Conservation (phyloP, 1,140 invertebrate genomes). For the Drosophila subpulchrella region DNA sequence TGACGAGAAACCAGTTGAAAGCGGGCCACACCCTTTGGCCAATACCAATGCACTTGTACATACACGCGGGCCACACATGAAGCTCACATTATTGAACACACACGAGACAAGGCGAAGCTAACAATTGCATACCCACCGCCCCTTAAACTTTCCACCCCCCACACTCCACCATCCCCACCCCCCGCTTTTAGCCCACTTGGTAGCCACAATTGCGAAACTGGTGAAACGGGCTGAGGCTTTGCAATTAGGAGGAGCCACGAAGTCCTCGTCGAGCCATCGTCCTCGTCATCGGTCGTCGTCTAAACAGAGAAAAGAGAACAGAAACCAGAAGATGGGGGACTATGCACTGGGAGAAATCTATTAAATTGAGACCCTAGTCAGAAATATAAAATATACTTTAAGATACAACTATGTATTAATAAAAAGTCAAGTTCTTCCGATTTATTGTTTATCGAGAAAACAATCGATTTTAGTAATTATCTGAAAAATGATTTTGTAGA, state of each 20-base stretch:
- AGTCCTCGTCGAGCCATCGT: slow-evolving; percentile 44
- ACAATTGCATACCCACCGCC: slow-evolving; percentile 14
- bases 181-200: slow-evolving; percentile 14
- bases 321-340: slow-evolving; percentile 2
- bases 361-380: no score
- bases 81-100: slow-evolving; percentile 71
- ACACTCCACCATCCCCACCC: not conserved
- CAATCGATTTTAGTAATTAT: not conserved
- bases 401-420: no score
- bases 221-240: slow-evolving; percentile 62
- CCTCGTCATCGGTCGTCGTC: slow-evolving; percentile 49
- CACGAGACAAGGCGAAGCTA: slow-evolving; percentile 43
- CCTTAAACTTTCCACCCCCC: not conserved
- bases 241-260: slow-evolving; percentile 81
- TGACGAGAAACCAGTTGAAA: slow-evolving; percentile 18
- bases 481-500: no score
- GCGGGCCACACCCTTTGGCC: slow-evolving; percentile 49
- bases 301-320: slow-evolving; percentile 29
- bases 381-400: no score
- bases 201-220: slow-evolving; percentile 65
- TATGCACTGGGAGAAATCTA: slow-evolving; percentile 5
- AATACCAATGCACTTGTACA: slow-evolving; percentile 10
- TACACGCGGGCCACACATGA: slow-evolving; percentile 14
- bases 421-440: no score
- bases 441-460: no score